These are phyloP conservation scores for Noctuana brunneofusca DNA, from an alignment of 2,888 invertebrate species.

Conservation along the genomic window DNA sequence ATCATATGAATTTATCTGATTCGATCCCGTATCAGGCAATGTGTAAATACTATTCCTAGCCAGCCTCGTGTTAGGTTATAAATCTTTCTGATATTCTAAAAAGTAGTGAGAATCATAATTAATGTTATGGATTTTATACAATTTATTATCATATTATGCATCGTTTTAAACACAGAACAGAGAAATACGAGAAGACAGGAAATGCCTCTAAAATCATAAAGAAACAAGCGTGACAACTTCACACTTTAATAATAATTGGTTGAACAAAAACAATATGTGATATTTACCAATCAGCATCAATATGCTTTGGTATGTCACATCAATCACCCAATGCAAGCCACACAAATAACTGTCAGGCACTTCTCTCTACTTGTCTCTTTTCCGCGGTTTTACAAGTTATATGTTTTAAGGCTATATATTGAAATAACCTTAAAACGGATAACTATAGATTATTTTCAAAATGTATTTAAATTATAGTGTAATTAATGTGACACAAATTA, in stretches of 20 bases:
- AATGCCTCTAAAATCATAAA: too few relatives aligned
- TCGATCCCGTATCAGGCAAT: slow-evolving; percentile 12
- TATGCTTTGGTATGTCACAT: too few relatives aligned
- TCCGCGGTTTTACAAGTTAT: too few relatives aligned
- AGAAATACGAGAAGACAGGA: too few relatives aligned
- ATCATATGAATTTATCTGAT: neutral
- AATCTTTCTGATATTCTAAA: slow-evolving; percentile 28
- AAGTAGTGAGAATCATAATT: slow-evolving; percentile 16
- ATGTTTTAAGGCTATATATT: slow-evolving; percentile 8
- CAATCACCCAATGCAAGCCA: too few relatives aligned
- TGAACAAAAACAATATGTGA: too few relatives aligned
- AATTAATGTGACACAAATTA: slow-evolving; percentile 45
- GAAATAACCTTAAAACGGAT: neutral
- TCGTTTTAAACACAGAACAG: too few relatives aligned
- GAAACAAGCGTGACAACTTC: too few relatives aligned
- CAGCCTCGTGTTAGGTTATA: slow-evolving; percentile 25
- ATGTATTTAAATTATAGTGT: slow-evolving; percentile 7
- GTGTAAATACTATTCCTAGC: slow-evolving; percentile 23
- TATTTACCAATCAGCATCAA: too few relatives aligned
- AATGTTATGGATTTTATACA: slow-evolving; percentile 19
- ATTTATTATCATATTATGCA: neutral
- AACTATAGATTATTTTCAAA: slow-evolving; percentile 10
- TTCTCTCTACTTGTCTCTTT: too few relatives aligned
- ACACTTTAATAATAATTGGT: too few relatives aligned
- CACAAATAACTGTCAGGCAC: too few relatives aligned